phyloP scores from a whole-genome alignment of 2,113 vertebrate genomes.

The mouse (Mus musculus) region DNA sequence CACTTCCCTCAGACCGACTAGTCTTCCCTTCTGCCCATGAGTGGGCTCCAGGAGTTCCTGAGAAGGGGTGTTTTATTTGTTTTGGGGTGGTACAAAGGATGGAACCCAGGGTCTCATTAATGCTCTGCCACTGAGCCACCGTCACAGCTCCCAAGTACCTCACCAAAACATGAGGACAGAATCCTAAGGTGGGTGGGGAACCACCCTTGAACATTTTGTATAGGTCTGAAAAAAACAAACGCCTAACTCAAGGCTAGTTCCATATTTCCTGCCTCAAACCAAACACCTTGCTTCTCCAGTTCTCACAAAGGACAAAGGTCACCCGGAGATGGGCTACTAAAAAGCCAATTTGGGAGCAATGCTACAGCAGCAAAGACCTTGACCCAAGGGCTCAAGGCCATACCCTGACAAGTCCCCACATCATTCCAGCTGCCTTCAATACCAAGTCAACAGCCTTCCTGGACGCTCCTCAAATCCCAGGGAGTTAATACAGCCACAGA shows the following conservation, averaged over 20 bases:
- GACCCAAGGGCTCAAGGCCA: background rate
- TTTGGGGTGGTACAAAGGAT: background rate
- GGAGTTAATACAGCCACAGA: background rate
- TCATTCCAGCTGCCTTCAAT: background rate
- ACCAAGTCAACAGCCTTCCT: background rate
- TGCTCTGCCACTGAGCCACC: background rate
- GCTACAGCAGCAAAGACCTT: background rate
- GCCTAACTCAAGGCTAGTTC: background rate
- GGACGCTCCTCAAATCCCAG: background rate
- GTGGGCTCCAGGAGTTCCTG: background rate
- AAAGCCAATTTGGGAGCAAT: background rate
- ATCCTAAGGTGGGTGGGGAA: background rate
- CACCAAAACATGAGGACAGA: background rate
- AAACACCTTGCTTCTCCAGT: background rate
- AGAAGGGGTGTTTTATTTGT: background rate
- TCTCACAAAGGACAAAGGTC: background rate
- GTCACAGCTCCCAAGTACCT: background rate
- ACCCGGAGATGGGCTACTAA: background rate
- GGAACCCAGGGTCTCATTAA: background rate
- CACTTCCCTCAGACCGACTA: accelerated
- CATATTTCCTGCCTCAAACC: background rate
- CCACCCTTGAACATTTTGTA: background rate
- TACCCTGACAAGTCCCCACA: background rate
- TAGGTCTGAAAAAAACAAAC: slow-evolving; percentile 45
- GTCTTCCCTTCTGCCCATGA: too few species aligned